Evolutionary conservation across 2,797 vertebrate species (phyloP).

Genomic region (Muscicapa striata): DNA sequence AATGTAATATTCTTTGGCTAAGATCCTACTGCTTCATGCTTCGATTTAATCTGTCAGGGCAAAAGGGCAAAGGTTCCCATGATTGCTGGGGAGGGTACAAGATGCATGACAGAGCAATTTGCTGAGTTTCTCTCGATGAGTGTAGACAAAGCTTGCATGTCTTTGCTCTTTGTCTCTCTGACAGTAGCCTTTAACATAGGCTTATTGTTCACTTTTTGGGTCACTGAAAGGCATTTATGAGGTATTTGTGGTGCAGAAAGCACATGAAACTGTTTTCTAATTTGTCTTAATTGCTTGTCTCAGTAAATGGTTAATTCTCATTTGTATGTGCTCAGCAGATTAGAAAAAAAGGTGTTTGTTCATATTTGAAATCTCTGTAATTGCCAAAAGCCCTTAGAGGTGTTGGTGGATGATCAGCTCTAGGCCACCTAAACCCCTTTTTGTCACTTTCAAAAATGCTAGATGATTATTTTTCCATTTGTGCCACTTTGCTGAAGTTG

Average conservation of each 20-base stretch:
- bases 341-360: slow-evolving; percentile 75
- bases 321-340: slow-evolving; percentile 73
- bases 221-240: slow-evolving; percentile 77
- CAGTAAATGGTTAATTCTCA: slow-evolving; percentile 73
- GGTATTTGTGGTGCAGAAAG: slow-evolving; percentile 79
- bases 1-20: slow-evolving; percentile 56
- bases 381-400: slow-evolving; percentile 66
- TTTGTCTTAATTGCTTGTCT: slow-evolving; percentile 90
- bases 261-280: slow-evolving; percentile 82
- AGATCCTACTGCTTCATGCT: slow-evolving; percentile 68
- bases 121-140: slow-evolving; percentile 81
- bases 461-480: background rate
- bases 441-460: background rate
- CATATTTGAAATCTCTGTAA: slow-evolving; percentile 76
- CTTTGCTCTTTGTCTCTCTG: slow-evolving; percentile 73
- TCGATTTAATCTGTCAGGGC: slow-evolving; percentile 74
- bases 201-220: slow-evolving; percentile 83
- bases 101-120: slow-evolving; percentile 92
- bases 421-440: slow-evolving; percentile 17
- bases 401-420: slow-evolving; percentile 24
- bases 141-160: slow-evolving; percentile 82
- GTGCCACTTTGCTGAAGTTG: background rate
- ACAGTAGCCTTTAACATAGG: slow-evolving; percentile 83
- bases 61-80: slow-evolving; percentile 80
- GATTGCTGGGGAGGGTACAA: slow-evolving; percentile 79